These are phyloP conservation scores for Zenarchopterus dispar DNA, from an alignment of 2,797 vertebrate genomes.

Conservation along the genomic window DNA sequence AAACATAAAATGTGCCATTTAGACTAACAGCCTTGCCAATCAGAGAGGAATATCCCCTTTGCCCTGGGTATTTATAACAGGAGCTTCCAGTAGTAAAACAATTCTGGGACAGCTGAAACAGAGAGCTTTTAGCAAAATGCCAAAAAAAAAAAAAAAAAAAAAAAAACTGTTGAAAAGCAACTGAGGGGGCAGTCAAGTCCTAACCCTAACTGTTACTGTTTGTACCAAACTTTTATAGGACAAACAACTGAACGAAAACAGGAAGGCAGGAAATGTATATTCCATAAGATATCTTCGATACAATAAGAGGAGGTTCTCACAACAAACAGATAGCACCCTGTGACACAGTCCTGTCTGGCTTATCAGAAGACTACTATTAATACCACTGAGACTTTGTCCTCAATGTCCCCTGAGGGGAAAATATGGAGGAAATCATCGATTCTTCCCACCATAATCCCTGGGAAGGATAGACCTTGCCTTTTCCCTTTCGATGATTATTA, in stretches of 20 bases:
- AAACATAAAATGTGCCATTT: slow-evolving; percentile 45
- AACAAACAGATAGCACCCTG: slow-evolving; percentile 39
- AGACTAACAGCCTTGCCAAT: slow-evolving; percentile 39
- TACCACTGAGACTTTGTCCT: slow-evolving; percentile 66
- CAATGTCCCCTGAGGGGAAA: slow-evolving; percentile 60
- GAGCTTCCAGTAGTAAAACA: slow-evolving; percentile 28
- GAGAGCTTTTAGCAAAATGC: slow-evolving; percentile 22
- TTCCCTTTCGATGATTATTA: slow-evolving; percentile 72
- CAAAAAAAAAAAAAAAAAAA: no score
- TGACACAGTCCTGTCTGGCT: slow-evolving; percentile 37
- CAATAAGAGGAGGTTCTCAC: slow-evolving; percentile 59
- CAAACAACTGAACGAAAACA: slow-evolving; percentile 39
- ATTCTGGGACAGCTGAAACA: slow-evolving; percentile 41
- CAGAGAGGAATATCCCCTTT: slow-evolving; percentile 41
- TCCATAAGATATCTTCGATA: slow-evolving; percentile 55
- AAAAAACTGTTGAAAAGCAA: no score
- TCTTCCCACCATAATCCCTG: slow-evolving; percentile 80
- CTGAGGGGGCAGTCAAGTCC: no score
- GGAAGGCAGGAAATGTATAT: slow-evolving; percentile 46
- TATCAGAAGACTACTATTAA: slow-evolving; percentile 74
- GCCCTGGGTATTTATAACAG: slow-evolving; percentile 45
- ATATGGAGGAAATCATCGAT: slow-evolving; percentile 80
- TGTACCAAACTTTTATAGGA: not conserved
- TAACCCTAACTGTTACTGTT: no score
- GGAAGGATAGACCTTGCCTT: slow-evolving; percentile 71